phyloP scores from a whole-genome alignment of 2,113 vertebrate genomes.

The Nerophis ophidion region DNA sequence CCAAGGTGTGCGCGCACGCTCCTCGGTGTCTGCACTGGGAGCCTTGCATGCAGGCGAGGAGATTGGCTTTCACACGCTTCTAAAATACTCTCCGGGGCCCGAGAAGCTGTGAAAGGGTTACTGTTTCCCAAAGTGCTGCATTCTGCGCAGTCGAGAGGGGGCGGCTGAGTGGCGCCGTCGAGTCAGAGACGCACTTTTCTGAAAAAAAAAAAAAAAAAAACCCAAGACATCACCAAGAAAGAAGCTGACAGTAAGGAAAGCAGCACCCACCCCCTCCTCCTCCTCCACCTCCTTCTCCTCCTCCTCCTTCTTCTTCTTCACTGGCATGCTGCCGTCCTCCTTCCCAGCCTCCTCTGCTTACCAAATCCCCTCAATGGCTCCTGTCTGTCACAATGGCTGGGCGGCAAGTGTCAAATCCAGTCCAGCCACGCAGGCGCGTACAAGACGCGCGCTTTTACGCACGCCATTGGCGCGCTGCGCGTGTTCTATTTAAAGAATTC shows the following conservation, averaged over 20 bases:
- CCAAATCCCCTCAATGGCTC: conserved; percentile 63
- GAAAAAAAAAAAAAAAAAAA: conserved; percentile 49
- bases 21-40: conserved; percentile 54
- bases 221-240: conserved; percentile 77
- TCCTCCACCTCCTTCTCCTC: conserved; percentile 34
- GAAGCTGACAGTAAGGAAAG: conserved; percentile 78
- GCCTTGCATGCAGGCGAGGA: conserved; percentile 46
- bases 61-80: conserved; percentile 76
- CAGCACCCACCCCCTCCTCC: conserved; percentile 43
- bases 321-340: conserved; percentile 63
- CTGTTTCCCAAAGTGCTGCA: conserved; percentile 77
- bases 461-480: conserved; percentile 51
- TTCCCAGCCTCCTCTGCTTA: conserved; percentile 54
- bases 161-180: conserved; percentile 80
- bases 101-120: conserved; percentile 74
- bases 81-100: conserved; percentile 68
- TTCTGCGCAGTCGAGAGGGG: conserved; percentile 78
- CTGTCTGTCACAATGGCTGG: conserved; percentile 78
- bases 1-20: conserved; percentile 65
- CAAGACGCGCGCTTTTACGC: conserved; percentile 55
- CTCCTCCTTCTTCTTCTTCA: conserved; percentile 40
- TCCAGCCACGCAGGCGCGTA: conserved; percentile 47
- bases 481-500: conserved; percentile 42
- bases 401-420: conserved; percentile 75
- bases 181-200: conserved; percentile 76